Base-by-base conservation (phyloP, 2,888 invertebrate genomes). In the Rhagophthalmus giganteus region DNA sequence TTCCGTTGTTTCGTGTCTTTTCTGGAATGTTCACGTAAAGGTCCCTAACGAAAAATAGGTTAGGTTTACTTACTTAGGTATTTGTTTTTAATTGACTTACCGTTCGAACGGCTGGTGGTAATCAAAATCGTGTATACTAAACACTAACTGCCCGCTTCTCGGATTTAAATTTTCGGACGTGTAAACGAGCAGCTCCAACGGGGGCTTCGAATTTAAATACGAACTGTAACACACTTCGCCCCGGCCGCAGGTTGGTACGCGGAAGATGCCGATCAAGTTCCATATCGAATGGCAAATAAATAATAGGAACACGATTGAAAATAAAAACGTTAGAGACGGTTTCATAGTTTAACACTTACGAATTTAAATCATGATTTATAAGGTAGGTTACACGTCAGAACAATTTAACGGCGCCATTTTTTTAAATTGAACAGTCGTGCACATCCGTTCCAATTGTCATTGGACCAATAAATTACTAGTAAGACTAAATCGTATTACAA, bases 1-100 rank as follows among this genome's bases (percentile, higher is more conserved):
- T 88, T 1, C 95, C 96, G 79, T 96, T 96, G 47, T 85, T 82
- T 8, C 88, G 79, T 0, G 89, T 90, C 70, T 82, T 83, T 12
- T 76, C 73, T 2, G 94, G 90, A 57, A 95, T 76, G 56, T 83
- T 79, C 40, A 95, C 72, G 40, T 76, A 78, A 14, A 91, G 67
- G 35, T 81, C 79, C 63, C 91, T 91, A 69, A 75, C 74, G 62
- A 42, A 47, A 51, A 41, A 40, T 47, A 34, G 33, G 26, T 50
- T 50, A 41, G 1, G 6, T 2, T 28, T 33, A 10, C 10, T 10
- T 16, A 10, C 8, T 31, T 32, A 20, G 4, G 32, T 32, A n/a
- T n/a, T n/a, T n/a, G n/a, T n/a, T n/a, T n/a, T n/a, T n/a, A n/a
- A n/a, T n/a, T n/a, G n/a, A 44, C 74, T 69, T 74, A 83, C 80